Evolutionary conservation across 2,113 vertebrate species (phyloP), one percentile per base, ranked within the genome.

Genomic region (Hippolais icterina): DNA sequence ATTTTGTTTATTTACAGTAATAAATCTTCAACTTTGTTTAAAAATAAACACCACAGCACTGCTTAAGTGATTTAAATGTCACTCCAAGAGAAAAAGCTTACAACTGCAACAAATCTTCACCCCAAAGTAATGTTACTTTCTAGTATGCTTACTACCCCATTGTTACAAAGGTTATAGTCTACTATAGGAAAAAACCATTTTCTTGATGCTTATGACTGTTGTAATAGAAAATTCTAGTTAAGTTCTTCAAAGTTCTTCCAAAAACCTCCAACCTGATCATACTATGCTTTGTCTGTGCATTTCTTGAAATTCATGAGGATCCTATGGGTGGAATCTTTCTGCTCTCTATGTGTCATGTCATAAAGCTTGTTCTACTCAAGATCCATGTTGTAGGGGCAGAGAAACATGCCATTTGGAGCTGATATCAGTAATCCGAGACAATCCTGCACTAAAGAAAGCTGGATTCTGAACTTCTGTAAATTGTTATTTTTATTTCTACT

Each of bases 1-100:
- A 81, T 94, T 92, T 87, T 72, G 44, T 79, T 93, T 92, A 81
- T 92, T 91, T 75, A 61, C 27, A 44, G 31, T 69, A 93, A 96
- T 84, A 91, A 89, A 92, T 92, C 86, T 96, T 92, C 75, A 86
- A 23, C 6, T 89, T 54, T 18, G 8, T 71, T 87, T 89, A 88
- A 41, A 65, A 83, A 53, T 56, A 79, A 93, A 81, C 42, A 72
- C 31, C 29, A 64, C 15, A 89, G 10, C 17, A 29, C 33, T 63
- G 21, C 42, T 61, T 87, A 79, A 70, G 24, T 81, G n/a, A 76
- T 49, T 83, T 75, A 91, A 90, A 92, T 81, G 17, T 71, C 52
- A 66, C 29, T 90, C 15, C 14, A 63, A 79, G 35, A 19, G 8
- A 72, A 64, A 87, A 85, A 44, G 15, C 14, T 44, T 83, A 33